A percentile compares a stretch with the other conserved stretches of the same genome.
Conservation (phyloP, 2,797 vertebrate genomes). For the Erethizon dorsatum region DNA sequence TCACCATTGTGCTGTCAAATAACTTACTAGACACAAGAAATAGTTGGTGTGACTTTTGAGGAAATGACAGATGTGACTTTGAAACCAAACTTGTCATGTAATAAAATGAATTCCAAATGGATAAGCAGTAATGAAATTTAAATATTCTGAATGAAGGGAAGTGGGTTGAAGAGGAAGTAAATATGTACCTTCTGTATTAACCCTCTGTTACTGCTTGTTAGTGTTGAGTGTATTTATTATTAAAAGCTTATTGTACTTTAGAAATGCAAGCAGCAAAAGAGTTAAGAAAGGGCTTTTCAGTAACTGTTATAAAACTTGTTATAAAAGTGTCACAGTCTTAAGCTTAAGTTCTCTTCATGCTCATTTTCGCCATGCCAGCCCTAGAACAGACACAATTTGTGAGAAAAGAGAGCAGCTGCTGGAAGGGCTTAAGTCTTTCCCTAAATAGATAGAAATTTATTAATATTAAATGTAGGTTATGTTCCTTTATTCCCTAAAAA, state of each 20-base stretch:
- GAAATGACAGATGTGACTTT: slow-evolving; percentile 72
- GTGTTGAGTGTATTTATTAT: slow-evolving; percentile 81
- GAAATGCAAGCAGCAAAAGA: slow-evolving; percentile 50
- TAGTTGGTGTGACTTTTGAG: slow-evolving; percentile 6
- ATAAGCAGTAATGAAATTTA: slow-evolving; percentile 51
- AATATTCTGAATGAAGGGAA: slow-evolving; percentile 58
- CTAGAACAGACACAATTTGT: neutral
- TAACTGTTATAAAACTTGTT: neutral
- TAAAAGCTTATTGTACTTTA: slow-evolving; percentile 75
- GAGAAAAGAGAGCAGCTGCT: neutral
- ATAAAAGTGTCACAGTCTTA: neutral
- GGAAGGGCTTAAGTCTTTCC: neutral
- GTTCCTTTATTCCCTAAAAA: slow-evolving; percentile 1
- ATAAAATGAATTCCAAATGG: slow-evolving; percentile 77
- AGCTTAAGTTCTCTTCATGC: neutral
- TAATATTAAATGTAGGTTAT: neutral
- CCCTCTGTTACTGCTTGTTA: slow-evolving; percentile 71
- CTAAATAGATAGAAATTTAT: neutral
- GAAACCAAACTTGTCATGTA: slow-evolving; percentile 78
- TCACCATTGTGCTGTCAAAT: slow-evolving; percentile 78
- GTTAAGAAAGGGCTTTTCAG: slow-evolving; percentile 50
- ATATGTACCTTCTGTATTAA: slow-evolving; percentile 18
- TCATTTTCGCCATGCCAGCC: neutral
- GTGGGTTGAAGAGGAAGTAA: slow-evolving; percentile 53
- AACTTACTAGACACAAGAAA: slow-evolving; percentile 78